Evolutionary conservation across 2,113 vertebrate species (phyloP).

Genomic region (Hippolais icterina): DNA sequence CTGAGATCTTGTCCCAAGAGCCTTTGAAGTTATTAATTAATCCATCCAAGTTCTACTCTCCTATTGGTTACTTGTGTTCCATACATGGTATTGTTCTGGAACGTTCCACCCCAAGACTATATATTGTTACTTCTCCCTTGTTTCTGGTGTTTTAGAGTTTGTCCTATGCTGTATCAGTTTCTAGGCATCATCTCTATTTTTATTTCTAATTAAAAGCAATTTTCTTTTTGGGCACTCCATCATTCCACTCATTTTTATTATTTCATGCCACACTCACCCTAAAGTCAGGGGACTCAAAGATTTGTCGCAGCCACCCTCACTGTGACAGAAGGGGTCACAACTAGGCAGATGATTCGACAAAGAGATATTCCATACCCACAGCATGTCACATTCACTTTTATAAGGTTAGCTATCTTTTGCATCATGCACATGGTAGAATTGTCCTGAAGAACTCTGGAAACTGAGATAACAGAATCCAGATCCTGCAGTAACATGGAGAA

Average conservation of each 20-base stretch:
- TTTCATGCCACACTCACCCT: not conserved
- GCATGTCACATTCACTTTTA: fast-evolving
- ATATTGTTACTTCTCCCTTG: not conserved
- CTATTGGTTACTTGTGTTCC: not conserved
- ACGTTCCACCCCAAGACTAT: not conserved
- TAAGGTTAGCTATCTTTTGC: not conserved
- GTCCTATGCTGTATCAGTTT: not conserved
- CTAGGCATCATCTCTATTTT: not conserved
- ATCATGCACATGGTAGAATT: not conserved
- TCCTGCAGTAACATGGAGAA: not conserved
- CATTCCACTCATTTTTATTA: not conserved
- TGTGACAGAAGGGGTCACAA: not conserved
- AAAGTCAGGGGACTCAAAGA: not conserved
- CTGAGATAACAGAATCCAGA: not conserved
- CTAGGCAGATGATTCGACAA: not conserved
- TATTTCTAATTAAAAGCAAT: not conserved
- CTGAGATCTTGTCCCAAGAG: not conserved
- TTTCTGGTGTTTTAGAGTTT: not conserved
- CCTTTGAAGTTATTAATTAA: not conserved
- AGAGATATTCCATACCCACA: not conserved
- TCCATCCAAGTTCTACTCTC: not conserved
- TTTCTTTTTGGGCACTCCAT: not conserved
- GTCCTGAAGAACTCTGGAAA: not conserved
- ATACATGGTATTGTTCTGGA: not conserved
- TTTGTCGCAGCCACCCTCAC: not conserved